Base-by-base conservation (phyloP, 2,113 vertebrate species). In the Heliornis fulica region DNA sequence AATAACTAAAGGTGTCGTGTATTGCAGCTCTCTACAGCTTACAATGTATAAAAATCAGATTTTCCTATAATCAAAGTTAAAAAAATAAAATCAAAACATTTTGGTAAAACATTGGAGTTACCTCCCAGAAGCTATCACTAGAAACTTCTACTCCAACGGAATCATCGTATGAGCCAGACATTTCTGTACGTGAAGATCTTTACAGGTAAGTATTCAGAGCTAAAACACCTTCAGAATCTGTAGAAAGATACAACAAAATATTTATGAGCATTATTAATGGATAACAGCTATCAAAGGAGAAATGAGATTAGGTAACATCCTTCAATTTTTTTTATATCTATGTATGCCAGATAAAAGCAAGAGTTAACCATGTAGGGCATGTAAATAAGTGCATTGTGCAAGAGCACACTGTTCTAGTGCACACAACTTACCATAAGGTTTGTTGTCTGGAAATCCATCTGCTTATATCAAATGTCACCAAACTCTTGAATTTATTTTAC, bases 51-150 rank as follows among this genome's bases (percentile, higher is more conserved):
- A 48, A 60, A 87, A 15, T 7, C 11, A 28, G 3, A 34, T 46
- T 91, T 83, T 56, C 48, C 48, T 65, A 31, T 9, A 80, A 6
- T 6, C 31, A 9, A 2, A 75, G 11, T 46, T n/a, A 38, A 86
- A 38, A 34, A 84, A 51, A 53, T 7, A 63, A 65, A 90, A 66
- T 9, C 7, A 85, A 95, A 91, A 87, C 69, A 84, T 14, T 88
- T 23, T 53, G 17, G 65, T n/a, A 40, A 48, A 60, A 40, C 4
- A 3, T 18, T 80, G 28, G 5, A 6, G 17, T 98, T 97, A 99
- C 99, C 99, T 99, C 99, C 99, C 99, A 99, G 97, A 99, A 99
- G 97, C 99, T 99, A 89, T 99, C 99, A 53, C 99, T 99, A 95
- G 99, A 99, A 87, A 99, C 99, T 87, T 99, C 99, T 8, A 98